Base-by-base conservation (phyloP, 2,797 vertebrate species). In the Knipowitschia caucasica region DNA sequence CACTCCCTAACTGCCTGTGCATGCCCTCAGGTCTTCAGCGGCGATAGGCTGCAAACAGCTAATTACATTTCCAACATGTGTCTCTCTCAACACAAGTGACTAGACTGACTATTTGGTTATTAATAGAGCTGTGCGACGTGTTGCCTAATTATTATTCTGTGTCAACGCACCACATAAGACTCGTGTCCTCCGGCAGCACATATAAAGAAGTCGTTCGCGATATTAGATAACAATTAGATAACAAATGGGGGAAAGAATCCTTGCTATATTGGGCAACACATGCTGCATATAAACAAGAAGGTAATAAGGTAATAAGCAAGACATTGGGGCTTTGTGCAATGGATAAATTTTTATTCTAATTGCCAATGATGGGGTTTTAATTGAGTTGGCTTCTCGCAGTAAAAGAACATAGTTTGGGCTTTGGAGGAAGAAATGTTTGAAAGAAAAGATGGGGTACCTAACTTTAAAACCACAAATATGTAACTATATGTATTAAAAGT, bases 71-170 rank as follows among this genome's bases (percentile, higher is more conserved):
- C 11, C 24, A 40, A 40, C 34, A 25, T 29, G 33, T 39, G 50
- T 38, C 50, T 51, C 46, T 33, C 30, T 23, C 30, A 30, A 40
- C 50, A 53, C 25, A 40, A 42, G 50, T 40, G 50, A 53, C 36
- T 29, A 21, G 50, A 29, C 26, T 25, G 9, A 14, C 25, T 24
- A 34, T 27, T 36, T 36, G 15, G 14, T 23, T 51, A 38, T 51
- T 36, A 49, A 49, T 49, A 33, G 30, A 49, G 46, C 6, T 14
- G 23, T 49, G 29, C n/a, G 30, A 3, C 20, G 4, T 23, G 29
- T 33, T 49, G 46, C 29, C 23, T 49, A 34, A 49, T 49, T 34
- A 20, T 49, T 49, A 23, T 49, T 33, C 46, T 33, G 12, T 8
- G 18, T 49, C 23, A 33, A 33, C 29, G 33, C 46, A 21, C 7